Evolutionary conservation across 2,888 invertebrate species (phyloP), one percentile per base, ranked within the genome.

Genomic region (Creontiades dilutus): DNA sequence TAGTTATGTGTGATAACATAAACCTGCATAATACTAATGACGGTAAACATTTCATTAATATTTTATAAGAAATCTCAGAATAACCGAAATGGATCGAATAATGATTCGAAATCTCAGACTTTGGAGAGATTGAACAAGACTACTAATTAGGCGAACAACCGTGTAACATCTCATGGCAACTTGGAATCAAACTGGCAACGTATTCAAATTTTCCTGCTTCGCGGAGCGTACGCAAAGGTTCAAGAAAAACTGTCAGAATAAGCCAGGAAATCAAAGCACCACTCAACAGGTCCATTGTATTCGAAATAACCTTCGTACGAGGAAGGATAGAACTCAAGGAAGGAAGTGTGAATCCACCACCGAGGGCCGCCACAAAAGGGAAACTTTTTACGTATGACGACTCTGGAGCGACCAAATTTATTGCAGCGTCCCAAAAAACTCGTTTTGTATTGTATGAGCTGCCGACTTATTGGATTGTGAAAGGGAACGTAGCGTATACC

Each of bases 381-480:
- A 78, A 46, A 78, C 78, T 78, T 28, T 28, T 28, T 78, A 78
- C 13, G 28, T 78, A 28, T 23, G 16, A 78, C 78, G 46, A 46
- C 78, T 14, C 16, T 78, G 78, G 78, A 2, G 78, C 14, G 78
- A 46, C 78, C 78, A n/a, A 78, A 78, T 78, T 78, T 78, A 78
- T 78, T 78, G 78, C 37, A 28, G 28, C 28, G 13, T 11, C n/a
- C 46, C 78, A 9, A 46, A 78, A 78, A 46, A 46, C 78, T 61
- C 16, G 52, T 52, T 61, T 61, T 48, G 47, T 81, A 81, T 81
- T 16, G 46, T 23, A 46, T 81, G 81, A 48, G 47, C 61, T n/a
- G 81, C 3, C 46, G n/a, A 81, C 81, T 86, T 86, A 86, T 86
- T 86, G 86, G 61, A 86, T 86, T 86, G 86, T 86, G 86, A 37